Base-by-base conservation (phyloP, 1,140 invertebrate species). In the Stegodyphus mimosarum region DNA sequence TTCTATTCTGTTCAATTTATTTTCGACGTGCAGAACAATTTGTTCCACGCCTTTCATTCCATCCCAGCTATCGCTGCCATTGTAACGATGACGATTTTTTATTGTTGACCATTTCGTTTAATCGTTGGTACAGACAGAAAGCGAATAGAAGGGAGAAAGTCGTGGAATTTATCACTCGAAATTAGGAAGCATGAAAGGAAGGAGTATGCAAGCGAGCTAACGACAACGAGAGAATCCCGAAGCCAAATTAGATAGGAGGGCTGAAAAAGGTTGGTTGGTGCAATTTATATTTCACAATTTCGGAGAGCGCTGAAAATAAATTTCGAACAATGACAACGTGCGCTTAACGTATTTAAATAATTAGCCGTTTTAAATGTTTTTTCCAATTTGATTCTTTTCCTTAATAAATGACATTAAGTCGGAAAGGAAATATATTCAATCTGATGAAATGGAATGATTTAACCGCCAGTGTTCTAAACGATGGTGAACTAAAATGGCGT, bases 61-160 rank as follows among this genome's bases (percentile, higher is more conserved):
- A 70, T 60, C n/a, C 0, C 49, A 50, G 49, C 76, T 48, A n/a
- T 70, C 77, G 51, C 11, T 66, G 9, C 66, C 7, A 50, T 79
- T 18, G 52, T 52, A 70, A 70, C 49, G 66, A 78, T 52, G 60
- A 17, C 74, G 74, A 76, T 76, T 76, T 66, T 76, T 76, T 79
- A 79, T 79, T 70, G 64, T 79, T 70, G 77, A 79, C 77, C 66
- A 69, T 79, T 79, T 55, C 33, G 18, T 79, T 79, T 79, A 79
- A 79, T 79, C 77, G 77, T 52, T 51, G 49, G 10, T 50, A 11
- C 51, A 79, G 53, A 52, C 10, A 53, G 15, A 52, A 78, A 51
- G 48, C 5, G 33, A 53, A 52, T 53, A 70, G 55, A 3, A 66
- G 64, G 18, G 4, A 5, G n/a, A 49, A 60, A 79, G 33, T 33